phyloP scores from a whole-genome alignment of 2,797 vertebrate genomes.

The Eurystomus glaucurus region DNA sequence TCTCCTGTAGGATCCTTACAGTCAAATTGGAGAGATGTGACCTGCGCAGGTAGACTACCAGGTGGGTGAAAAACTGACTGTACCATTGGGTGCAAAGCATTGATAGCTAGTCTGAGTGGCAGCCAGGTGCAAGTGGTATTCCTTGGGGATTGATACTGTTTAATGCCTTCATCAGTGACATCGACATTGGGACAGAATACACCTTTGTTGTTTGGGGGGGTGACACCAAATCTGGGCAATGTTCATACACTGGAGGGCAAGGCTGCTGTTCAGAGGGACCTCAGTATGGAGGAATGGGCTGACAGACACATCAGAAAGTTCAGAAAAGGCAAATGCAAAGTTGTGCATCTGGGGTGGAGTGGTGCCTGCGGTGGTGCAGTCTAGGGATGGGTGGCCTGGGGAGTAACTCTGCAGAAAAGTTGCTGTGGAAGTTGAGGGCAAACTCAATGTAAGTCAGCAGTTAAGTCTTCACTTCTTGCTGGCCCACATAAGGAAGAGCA shows the following conservation, averaged over 20 bases:
- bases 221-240: background rate
- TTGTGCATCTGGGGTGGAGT: background rate
- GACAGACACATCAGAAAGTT: background rate
- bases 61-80: background rate
- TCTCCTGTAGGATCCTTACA: background rate
- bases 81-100: background rate
- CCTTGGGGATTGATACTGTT: background rate
- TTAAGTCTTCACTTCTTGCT: background rate
- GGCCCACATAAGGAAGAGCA: background rate
- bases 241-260: background rate
- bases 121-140: background rate
- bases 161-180: background rate
- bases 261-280: background rate
- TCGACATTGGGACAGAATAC: background rate
- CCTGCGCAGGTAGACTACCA: no score
- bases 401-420: background rate
- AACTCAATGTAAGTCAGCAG: fast-evolving
- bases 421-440: background rate
- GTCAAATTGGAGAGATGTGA: background rate
- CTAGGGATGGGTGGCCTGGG: background rate
- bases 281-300: fast-evolving
- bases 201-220: background rate
- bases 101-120: background rate
- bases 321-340: background rate
- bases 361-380: no score